Conservation (phyloP, 2,113 vertebrate species). For the Paralichthys olivaceus region DNA sequence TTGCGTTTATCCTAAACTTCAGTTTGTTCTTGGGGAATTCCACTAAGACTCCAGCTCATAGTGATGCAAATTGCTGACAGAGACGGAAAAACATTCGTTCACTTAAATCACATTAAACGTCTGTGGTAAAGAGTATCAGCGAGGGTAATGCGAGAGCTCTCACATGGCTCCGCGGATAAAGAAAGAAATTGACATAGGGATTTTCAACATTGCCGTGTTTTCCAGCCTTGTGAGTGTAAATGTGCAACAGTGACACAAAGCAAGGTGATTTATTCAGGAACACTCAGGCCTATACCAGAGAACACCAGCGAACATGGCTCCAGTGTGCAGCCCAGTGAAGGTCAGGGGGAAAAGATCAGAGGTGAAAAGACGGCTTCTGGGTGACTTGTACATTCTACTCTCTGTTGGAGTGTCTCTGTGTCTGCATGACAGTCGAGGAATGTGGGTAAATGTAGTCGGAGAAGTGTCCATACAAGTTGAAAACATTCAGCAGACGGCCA, state of each 20-base stretch:
- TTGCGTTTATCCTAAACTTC: constrained; percentile 46
- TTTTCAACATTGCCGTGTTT: constrained; percentile 5
- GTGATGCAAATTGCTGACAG: constrained; percentile 47
- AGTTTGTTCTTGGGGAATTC: constrained; percentile 19
- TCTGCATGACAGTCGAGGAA: constrained; percentile 46
- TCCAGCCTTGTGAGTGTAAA: not conserved
- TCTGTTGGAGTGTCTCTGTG: not conserved
- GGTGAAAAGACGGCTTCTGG: constrained; percentile 59
- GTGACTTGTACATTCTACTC: constrained; percentile 5
- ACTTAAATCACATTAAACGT: constrained; percentile 42
- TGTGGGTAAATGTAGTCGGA: constrained; percentile 48
- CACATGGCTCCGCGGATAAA: constrained; percentile 8
- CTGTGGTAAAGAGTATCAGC: constrained; percentile 33
- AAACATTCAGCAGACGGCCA: constrained; percentile 29
- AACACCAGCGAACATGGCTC: constrained; percentile 39
- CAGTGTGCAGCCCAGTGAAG: constrained; percentile 1
- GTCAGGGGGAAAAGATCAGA: constrained; percentile 58
- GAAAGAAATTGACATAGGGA: constrained; percentile 3
- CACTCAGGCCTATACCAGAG: constrained; percentile 1
- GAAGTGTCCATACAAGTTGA: constrained; percentile 46
- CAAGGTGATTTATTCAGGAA: constrained; percentile 1
- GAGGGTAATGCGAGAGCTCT: constrained; percentile 24
- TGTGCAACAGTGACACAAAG: not conserved
- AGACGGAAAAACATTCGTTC: constrained; percentile 43
- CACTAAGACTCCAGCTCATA: constrained; percentile 21